Conservation (phyloP, 2,888 invertebrate genomes). For the Smittia sp. region DNA sequence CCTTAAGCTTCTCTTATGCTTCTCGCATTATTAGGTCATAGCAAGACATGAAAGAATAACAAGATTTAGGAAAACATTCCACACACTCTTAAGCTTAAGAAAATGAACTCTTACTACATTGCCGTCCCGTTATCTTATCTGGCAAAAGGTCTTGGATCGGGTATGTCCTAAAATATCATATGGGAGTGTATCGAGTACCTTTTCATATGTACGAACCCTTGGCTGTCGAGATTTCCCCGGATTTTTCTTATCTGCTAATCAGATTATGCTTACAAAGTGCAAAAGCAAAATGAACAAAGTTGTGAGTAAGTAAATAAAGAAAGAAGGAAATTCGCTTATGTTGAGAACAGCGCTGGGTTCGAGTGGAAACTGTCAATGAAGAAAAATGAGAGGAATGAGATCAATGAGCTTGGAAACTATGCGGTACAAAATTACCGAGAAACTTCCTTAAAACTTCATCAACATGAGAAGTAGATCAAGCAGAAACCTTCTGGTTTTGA, state of each 20-base stretch:
- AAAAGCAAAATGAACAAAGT: conserved; percentile 7
- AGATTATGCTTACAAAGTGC: background rate
- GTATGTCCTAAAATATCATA: no score
- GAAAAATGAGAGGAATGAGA: no score
- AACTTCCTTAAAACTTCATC: no score
- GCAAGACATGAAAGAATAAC: background rate
- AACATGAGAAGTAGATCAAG: no score
- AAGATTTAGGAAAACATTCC: background rate
- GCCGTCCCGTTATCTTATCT: no score
- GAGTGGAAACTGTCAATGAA: background rate
- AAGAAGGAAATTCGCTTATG: background rate
- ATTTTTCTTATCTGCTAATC: background rate
- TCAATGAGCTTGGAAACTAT: no score
- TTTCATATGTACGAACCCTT: background rate
- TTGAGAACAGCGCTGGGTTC: background rate
- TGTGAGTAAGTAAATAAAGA: no score
- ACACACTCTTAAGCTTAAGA: background rate
- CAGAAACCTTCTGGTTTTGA: no score
- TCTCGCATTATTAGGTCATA: conserved; percentile 23
- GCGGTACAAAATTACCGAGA: no score
- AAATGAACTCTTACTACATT: no score
- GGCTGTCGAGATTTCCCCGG: background rate
- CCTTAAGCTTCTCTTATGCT: conserved; percentile 10
- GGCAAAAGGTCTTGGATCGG: no score
- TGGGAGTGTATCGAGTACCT: no score